Evolutionary conservation across 2,888 invertebrate genomes (phyloP).

Genomic region (Strigamia maritima): DNA sequence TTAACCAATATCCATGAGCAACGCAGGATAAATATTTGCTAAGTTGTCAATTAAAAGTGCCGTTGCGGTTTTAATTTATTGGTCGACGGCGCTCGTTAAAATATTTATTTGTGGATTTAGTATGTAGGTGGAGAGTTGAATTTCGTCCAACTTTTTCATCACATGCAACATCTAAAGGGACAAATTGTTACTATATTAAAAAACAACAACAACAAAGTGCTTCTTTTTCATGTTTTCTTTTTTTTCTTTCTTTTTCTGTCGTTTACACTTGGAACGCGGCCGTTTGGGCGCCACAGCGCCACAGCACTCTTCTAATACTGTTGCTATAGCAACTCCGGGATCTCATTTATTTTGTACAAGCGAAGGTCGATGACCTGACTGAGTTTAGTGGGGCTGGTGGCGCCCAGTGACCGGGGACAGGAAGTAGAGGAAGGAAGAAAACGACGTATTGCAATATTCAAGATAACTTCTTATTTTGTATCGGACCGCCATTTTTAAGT

Average conservation of each 20-base stretch:
- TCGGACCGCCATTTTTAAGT: not conserved
- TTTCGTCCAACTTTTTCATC: not conserved
- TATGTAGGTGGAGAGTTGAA: not conserved
- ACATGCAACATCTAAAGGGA: not conserved
- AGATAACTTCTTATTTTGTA: not conserved
- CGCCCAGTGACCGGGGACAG: conserved; percentile 34
- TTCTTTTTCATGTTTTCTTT: not conserved
- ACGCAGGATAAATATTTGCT: not conserved
- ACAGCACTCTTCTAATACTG: conserved; percentile 26
- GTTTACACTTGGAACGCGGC: conserved; percentile 12
- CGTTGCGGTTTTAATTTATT: not conserved
- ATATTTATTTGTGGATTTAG: conserved; percentile 5
- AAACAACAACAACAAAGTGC: not conserved
- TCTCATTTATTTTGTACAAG: conserved; percentile 31
- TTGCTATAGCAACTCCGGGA: conserved; percentile 31
- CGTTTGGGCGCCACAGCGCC: conserved; percentile 26
- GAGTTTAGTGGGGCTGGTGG: conserved; percentile 32
- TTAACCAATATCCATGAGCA: conserved; percentile 25
- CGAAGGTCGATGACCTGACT: conserved; percentile 32
- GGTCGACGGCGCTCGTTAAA: not conserved
- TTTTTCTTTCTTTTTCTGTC: not conserved
- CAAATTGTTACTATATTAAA: not conserved
- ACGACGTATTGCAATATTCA: not conserved
- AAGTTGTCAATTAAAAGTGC: not conserved
- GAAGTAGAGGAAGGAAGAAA: conserved; percentile 12